Percentiles rank a stretch among this genome's conserved stretches.
phyloP scores from a whole-genome alignment of 2,888 invertebrate species.

The Microctonus hyperodae region DNA sequence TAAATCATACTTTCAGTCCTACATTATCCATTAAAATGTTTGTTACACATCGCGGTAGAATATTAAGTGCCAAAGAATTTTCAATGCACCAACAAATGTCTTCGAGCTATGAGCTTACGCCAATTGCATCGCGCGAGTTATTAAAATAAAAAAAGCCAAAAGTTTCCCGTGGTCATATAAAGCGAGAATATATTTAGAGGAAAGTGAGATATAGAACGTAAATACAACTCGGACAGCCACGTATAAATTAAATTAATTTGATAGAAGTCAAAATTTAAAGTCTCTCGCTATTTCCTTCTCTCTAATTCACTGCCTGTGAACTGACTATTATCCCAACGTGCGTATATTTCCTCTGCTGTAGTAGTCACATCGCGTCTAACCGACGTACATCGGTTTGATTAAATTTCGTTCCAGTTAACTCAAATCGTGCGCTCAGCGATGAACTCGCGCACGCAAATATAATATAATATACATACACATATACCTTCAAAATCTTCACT shows the following conservation, averaged over 20 bases:
- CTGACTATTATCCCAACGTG: conserved; percentile 37
- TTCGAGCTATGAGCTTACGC: conserved; percentile 37
- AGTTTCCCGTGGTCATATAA: neutral
- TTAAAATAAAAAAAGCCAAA: neutral
- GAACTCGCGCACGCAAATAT: neutral
- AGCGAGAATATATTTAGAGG: neutral
- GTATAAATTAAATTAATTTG: conserved; percentile 62
- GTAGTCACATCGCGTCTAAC: conserved; percentile 45
- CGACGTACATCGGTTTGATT: conserved; percentile 53
- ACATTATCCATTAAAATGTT: neutral
- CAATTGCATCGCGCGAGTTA: conserved; percentile 22
- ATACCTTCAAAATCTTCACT: conserved; percentile 25
- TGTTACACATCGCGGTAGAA: neutral
- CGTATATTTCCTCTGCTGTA: conserved; percentile 51
- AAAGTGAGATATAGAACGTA: conserved; percentile 22
- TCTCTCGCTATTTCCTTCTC: conserved; percentile 31
- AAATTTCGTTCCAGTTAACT: conserved; percentile 52
- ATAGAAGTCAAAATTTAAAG: conserved; percentile 51
- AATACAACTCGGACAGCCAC: conserved; percentile 47
- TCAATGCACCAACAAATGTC: conserved; percentile 47
- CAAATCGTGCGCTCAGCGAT: conserved; percentile 43
- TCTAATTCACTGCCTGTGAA: conserved; percentile 28
- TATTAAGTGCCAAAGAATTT: conserved; percentile 47
- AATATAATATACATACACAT: too few relatives aligned
- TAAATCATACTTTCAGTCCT: neutral